Base-by-base conservation (phyloP, 2,797 vertebrate genomes). In the Pteronotus mesoamericanus region DNA sequence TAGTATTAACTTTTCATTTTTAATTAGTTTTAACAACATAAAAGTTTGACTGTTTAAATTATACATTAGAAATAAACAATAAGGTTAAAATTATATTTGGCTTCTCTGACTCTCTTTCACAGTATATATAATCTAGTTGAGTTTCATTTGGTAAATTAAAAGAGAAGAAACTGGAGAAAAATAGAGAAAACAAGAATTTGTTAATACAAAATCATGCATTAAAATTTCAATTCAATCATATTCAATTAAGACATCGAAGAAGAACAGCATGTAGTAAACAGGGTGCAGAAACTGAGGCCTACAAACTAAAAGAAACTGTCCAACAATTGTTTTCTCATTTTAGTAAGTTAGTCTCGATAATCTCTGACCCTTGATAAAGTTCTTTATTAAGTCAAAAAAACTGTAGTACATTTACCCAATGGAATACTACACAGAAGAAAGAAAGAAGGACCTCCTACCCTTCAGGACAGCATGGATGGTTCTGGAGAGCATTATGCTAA, bases 41-140 rank as follows among this genome's bases (percentile, higher is more conserved):
- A 97, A 87, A 95, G 32, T 48, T 97, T 97, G 97, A 97, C 97
- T 94, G 68, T 96, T 97, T 90, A 97, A 97, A 92, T 97, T 96
- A 95, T 64, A 94, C 55, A 86, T 94, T 66, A 82, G 84, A 71
- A 86, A 32, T 86, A 72, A 86, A 88, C 92, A 96, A 91, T 95
- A 96, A 89, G 42, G 64, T 94, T 96, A 89, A 96, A 91, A 82
- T 85, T 24, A 59, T 91, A 48, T 86, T 69, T 88, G 57, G 9
- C 46, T 97, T 91, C 29, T 48, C 19, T 68, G 55, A 9, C 22
- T 94, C 71, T 96, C 39, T 95, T 97, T 96, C 96, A 95, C 77
- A 88, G 94, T 68, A 83, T 94, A 78, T 19, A 93, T 93, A 96
- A 97, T 46, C 77, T 93, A 90, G 44, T 34, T 74, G 75, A 94